Evolutionary conservation across 2,113 vertebrate species (phyloP).

Genomic region (Podarcis muralis): DNA sequence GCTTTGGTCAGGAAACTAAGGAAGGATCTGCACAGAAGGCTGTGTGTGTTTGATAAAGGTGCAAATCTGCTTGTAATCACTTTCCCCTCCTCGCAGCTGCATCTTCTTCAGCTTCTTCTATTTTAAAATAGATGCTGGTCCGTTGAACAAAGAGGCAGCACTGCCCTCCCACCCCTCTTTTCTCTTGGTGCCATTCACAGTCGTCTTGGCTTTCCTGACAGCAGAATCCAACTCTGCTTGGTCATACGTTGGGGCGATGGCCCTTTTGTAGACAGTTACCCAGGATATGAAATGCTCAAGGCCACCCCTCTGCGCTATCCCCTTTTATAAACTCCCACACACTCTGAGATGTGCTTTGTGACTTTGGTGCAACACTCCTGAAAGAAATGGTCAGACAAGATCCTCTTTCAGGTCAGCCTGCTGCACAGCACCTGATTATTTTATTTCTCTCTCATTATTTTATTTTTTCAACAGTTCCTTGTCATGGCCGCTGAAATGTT

Average conservation of each 20-base stretch:
- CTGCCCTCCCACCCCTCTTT: not conserved
- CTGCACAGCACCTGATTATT: not conserved
- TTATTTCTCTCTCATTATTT: conserved; percentile 9
- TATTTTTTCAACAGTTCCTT: conserved; percentile 10
- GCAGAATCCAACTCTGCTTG: not conserved
- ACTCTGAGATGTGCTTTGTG: not conserved
- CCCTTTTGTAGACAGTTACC: not conserved
- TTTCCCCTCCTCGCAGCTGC: not conserved
- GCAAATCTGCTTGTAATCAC: not conserved
- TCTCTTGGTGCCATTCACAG: not conserved
- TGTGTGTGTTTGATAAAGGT: not conserved
- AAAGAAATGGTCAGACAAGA: not conserved
- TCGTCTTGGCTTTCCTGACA: not conserved
- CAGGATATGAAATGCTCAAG: not conserved
- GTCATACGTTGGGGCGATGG: not conserved
- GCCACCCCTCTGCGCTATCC: not conserved
- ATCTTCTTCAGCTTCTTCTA: not conserved
- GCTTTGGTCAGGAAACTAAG: not conserved
- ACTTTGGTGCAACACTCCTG: not conserved
- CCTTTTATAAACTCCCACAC: not conserved
- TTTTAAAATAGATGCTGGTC: not conserved
- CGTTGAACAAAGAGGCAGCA: not conserved
- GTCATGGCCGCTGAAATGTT: conserved; percentile 24
- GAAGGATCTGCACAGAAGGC: not conserved
- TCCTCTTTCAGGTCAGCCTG: accelerated